A percentile compares a stretch with the other conserved stretches of the same genome.
Evolutionary conservation across 2,113 vertebrate species (phyloP).

Genomic region (Promerops cafer): DNA sequence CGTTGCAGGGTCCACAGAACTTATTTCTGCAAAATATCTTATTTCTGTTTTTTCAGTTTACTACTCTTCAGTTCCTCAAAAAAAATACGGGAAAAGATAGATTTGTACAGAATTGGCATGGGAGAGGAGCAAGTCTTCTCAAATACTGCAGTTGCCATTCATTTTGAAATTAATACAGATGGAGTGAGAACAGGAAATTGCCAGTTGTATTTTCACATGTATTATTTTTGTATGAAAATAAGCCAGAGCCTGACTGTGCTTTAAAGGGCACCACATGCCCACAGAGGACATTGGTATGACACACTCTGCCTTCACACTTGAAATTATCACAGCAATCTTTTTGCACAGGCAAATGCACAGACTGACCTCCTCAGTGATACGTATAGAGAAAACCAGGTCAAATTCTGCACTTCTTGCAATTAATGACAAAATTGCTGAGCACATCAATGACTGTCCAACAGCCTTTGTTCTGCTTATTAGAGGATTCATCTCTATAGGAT

Average conservation of each 20-base stretch:
- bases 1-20: neutral
- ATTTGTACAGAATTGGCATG: neutral
- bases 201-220: neutral
- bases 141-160: neutral
- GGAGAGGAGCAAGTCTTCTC: neutral
- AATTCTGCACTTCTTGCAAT: neutral
- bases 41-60: neutral
- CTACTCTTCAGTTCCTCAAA: neutral
- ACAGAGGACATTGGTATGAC: neutral
- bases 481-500: neutral
- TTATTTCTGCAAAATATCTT: neutral
- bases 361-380: neutral
- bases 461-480: neutral
- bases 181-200: neutral
- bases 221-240: neutral
- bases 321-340: neutral
- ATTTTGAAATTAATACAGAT: neutral
- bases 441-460: neutral
- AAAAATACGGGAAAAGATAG: neutral
- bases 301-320: neutral
- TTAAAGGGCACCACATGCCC: neutral
- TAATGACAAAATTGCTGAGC: neutral
- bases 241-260: neutral
- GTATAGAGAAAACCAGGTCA: neutral
- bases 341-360: neutral